Conservation (phyloP, 2,113 vertebrate genomes). For the Triplophysa dalaica region DNA sequence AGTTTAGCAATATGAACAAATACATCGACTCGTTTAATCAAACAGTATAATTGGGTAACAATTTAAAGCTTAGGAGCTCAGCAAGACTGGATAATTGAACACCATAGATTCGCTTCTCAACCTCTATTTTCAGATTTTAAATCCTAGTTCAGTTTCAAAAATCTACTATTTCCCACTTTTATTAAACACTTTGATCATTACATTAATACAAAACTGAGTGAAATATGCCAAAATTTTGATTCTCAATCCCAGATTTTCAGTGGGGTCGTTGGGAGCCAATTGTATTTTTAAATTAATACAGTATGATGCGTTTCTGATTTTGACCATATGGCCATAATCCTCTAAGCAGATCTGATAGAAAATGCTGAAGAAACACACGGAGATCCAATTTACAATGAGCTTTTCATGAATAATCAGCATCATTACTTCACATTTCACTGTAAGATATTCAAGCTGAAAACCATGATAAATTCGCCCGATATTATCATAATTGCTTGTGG, state of each 20-base stretch:
- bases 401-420: conserved; percentile 56
- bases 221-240: no score
- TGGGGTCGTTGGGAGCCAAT: neutral
- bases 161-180: no score
- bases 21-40: conserved; percentile 46
- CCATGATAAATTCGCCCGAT: conserved; percentile 57
- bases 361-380: conserved; percentile 36
- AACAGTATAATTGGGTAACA: conserved; percentile 29
- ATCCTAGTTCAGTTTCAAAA: neutral
- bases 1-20: conserved; percentile 40
- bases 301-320: neutral
- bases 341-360: conserved; percentile 38
- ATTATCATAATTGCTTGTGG: conserved; percentile 56
- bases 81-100: neutral
- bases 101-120: neutral
- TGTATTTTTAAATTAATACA: neutral
- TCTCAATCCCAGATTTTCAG: no score
- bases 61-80: conserved; percentile 27
- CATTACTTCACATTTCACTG: conserved; percentile 54
- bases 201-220: no score
- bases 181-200: no score
- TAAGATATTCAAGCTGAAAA: conserved; percentile 51
- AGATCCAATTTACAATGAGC: conserved; percentile 51
- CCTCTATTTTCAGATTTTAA: neutral
- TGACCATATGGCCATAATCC: conserved; percentile 22